Percentiles rank a stretch among this genome's conserved stretches.
These are phyloP conservation scores for Thunnus maccoyii DNA, from an alignment of 2,113 vertebrate species.

Conservation along the genomic window DNA sequence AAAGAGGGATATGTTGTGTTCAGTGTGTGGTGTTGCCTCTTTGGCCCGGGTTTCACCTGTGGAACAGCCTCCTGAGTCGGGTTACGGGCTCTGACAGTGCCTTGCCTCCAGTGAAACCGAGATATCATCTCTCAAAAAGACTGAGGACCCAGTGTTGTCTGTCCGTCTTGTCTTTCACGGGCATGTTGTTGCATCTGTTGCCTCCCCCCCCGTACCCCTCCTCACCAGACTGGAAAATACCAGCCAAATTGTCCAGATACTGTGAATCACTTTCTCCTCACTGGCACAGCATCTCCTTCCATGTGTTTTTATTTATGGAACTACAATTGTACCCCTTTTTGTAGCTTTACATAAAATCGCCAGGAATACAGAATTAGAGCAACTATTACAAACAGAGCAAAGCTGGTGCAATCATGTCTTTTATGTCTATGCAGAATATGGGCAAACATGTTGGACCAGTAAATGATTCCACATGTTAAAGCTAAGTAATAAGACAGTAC, in stretches of 20 bases:
- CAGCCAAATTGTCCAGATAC: conserved; percentile 51
- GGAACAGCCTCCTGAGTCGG: conserved; percentile 58
- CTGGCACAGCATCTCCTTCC: neutral
- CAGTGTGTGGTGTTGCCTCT: conserved; percentile 37
- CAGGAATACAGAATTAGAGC: conserved; percentile 23
- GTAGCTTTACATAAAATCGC: conserved; percentile 8
- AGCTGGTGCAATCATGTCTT: conserved; percentile 13
- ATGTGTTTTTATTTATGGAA: conserved; percentile 47
- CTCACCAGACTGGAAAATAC: conserved; percentile 56
- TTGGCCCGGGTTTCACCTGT: conserved; percentile 65
- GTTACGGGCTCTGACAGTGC: conserved; percentile 69
- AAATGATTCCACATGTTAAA: conserved; percentile 44
- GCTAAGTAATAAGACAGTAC: neutral
- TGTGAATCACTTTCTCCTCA: conserved; percentile 43
- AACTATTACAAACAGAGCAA: conserved; percentile 33
- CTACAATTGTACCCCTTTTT: conserved; percentile 21
- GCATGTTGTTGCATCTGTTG: conserved; percentile 70
- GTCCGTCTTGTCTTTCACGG: conserved; percentile 64
- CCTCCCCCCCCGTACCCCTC: neutral
- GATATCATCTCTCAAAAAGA: conserved; percentile 44
- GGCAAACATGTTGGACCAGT: conserved; percentile 16
- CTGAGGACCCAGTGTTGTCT: conserved; percentile 68
- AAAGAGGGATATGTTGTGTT: conserved; percentile 59
- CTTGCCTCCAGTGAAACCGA: conserved; percentile 56
- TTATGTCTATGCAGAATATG: conserved; percentile 25